Evolutionary conservation across 2,888 invertebrate genomes (phyloP), one percentile per base, ranked within the genome.

Genomic region (Xylophagus ater): DNA sequence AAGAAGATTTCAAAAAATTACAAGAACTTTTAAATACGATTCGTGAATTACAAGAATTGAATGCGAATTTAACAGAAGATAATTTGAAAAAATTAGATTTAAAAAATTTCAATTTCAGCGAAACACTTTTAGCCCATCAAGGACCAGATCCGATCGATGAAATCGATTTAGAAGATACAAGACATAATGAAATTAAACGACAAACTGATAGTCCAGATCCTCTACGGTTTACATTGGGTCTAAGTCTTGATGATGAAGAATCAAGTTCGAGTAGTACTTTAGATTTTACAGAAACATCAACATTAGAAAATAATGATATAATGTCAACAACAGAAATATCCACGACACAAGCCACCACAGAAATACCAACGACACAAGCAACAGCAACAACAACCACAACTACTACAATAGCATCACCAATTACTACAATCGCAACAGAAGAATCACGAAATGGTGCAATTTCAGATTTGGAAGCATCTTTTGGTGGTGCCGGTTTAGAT

Each of bases 381-480:
- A 26, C 21, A 18, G 21, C 12, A 4, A 15, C 14, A 7, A 34
- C 42, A 33, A 14, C 23, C 14, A 34, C 32, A 35, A 12, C 39
- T 2, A 21, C 36, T 3, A 36, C 40, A 2, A 49, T 50, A 3
- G 47, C 50, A 14, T 37, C 48, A 19, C 40, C 48, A 21, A 39
- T 49, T 18, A 45, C 49, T 6, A 50, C 51, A 7, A 52, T 58
- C 12, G 59, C 62, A 1, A 61, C 61, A 47, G 60, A 65, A 47
- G 41, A 63, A 3, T 33, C 47, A 6, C n/a, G 46, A 9, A 30
- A 48, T 12, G 55, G 54, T 28, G 60, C 58, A 34, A 57, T 57
- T 3, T 54, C 59, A 1, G 83, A 81, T 53, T 62, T 86, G 36
- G 84, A 79, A 55, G 82, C 78, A 47, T 85, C 85, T 0, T 86